Evolutionary conservation across 2,113 vertebrate genomes (phyloP).

Genomic region (Okapia johnstoni): DNA sequence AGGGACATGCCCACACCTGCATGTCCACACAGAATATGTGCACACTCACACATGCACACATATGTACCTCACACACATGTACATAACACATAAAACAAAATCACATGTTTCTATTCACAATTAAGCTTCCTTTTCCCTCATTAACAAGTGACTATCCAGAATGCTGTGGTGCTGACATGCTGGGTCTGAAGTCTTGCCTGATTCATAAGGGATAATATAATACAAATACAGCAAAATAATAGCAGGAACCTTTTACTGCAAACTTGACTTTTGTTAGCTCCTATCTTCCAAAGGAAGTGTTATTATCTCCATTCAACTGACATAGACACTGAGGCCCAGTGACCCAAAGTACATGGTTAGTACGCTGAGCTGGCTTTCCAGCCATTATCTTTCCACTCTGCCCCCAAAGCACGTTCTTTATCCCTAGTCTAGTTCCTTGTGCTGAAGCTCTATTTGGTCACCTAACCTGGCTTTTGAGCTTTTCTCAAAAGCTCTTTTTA

Average conservation of each 20-base stretch:
- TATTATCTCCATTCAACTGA: not conserved
- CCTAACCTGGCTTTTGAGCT: not conserved
- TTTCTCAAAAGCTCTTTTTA: not conserved
- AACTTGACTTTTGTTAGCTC: not conserved
- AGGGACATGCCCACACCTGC: not conserved
- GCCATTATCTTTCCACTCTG: not conserved
- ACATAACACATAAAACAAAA: not conserved
- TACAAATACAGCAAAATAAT: conserved; percentile 20
- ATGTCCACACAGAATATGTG: not conserved
- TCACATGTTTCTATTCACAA: not conserved
- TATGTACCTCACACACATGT: not conserved
- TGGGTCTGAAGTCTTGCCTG: conserved; percentile 51
- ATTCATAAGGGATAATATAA: conserved; percentile 48
- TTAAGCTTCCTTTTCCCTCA: not conserved
- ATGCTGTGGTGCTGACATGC: not conserved
- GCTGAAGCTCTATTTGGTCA: not conserved
- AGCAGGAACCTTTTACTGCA: not conserved
- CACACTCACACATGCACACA: not conserved
- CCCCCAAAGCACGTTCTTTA: not conserved
- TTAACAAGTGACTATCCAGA: conserved; percentile 1
- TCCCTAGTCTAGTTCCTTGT: not conserved
- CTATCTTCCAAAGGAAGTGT: not conserved
- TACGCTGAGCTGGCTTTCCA: not conserved
- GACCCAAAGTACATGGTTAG: not conserved
- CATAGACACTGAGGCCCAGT: not conserved